These are phyloP conservation scores for Pogonophryne albipinna DNA, from an alignment of 2,797 vertebrate species.

Conservation along the genomic window DNA sequence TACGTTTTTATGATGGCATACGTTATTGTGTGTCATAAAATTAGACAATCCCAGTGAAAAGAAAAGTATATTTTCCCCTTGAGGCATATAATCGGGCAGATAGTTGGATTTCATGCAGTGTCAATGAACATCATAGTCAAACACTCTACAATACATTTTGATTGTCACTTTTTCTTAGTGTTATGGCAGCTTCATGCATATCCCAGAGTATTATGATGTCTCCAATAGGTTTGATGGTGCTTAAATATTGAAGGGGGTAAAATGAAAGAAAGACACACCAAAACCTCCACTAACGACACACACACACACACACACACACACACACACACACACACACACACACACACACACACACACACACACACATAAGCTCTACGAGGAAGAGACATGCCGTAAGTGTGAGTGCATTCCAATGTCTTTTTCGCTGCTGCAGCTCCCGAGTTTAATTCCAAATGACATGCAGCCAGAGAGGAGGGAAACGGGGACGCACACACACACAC, in stretches of 20 bases:
- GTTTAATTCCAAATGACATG: slow-evolving; percentile 75
- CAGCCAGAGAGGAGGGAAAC: slow-evolving; percentile 38
- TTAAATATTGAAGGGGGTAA: not conserved
- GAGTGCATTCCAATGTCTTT: slow-evolving; percentile 83
- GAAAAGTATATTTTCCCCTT: not conserved
- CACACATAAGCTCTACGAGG: not conserved
- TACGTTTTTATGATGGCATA: slow-evolving; percentile 25
- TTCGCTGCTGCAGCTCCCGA: slow-evolving; percentile 60
- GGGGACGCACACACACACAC: slow-evolving; percentile 34
- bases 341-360: no score
- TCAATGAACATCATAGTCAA: slow-evolving; percentile 4
- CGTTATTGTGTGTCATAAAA: slow-evolving; percentile 16
- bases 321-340: no score
- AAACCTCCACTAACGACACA: not conserved
- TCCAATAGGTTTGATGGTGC: not conserved
- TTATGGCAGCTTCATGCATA: not conserved
- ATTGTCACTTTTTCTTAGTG: slow-evolving; percentile 12
- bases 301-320: no score
- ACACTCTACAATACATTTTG: not conserved
- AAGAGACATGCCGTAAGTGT: slow-evolving; percentile 44
- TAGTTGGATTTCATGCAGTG: not conserved
- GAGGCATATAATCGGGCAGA: not conserved
- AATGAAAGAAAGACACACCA: not conserved
- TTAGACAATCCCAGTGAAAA: slow-evolving; percentile 10
- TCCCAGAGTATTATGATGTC: not conserved